A percentile compares a stretch with the other conserved stretches of the same genome.
These are phyloP conservation scores for Danionella dracula DNA, from an alignment of 2,797 vertebrate genomes.

Conservation along the genomic window DNA sequence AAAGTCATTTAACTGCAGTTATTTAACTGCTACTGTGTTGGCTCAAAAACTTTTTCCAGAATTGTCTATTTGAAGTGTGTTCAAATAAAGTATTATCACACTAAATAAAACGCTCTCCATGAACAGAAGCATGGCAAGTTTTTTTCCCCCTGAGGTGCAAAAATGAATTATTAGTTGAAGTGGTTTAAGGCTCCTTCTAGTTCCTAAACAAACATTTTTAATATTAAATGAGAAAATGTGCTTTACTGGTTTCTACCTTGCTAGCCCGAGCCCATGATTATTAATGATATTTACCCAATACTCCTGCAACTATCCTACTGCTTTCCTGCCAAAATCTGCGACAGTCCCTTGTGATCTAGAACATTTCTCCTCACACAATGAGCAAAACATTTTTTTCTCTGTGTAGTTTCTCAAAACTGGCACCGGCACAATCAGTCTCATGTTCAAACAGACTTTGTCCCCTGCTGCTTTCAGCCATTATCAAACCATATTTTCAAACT, in stretches of 20 bases:
- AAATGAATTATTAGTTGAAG: conserved; percentile 3
- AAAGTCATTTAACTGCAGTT: too few species aligned
- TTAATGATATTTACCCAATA: conserved; percentile 3
- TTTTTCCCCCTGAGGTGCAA: background rate
- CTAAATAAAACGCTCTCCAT: conserved; percentile 1
- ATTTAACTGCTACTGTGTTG: too few species aligned
- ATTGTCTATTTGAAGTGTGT: background rate
- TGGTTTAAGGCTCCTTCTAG: background rate
- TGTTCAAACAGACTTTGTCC: conserved; percentile 2
- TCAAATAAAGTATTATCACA: background rate
- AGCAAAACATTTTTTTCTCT: background rate
- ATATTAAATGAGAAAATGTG: conserved; percentile 13
- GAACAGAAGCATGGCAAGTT: background rate
- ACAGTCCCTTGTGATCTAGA: background rate
- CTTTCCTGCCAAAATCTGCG: background rate
- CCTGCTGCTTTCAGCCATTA: conserved; percentile 5
- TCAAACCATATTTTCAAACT: background rate
- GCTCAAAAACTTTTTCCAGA: background rate
- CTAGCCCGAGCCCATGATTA: background rate
- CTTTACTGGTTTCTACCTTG: background rate
- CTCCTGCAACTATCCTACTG: background rate
- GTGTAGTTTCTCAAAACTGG: background rate
- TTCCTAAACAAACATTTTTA: background rate
- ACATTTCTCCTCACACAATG: background rate
- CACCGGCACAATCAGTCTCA: background rate